Conservation (phyloP, 2,113 vertebrate species). For the Lasiurus cinereus region DNA sequence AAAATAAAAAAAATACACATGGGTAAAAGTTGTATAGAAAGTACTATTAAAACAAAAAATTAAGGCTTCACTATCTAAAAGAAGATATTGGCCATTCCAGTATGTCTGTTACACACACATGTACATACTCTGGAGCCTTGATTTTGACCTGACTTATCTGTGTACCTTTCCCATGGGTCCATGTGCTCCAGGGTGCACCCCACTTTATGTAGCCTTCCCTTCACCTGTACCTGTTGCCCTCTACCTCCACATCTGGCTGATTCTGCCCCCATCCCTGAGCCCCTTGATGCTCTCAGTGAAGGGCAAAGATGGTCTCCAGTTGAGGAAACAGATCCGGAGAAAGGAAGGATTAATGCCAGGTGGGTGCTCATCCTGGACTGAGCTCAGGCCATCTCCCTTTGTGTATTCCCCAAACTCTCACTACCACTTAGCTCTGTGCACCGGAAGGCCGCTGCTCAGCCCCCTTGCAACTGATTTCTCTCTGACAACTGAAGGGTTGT, state of each 20-base stretch:
- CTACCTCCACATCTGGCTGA: neutral
- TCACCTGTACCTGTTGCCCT: neutral
- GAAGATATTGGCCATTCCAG: no score
- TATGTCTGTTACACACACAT: accelerated
- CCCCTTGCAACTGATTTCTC: neutral
- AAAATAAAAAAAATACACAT: neutral
- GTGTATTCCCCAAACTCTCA: neutral
- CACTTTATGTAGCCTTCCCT: neutral
- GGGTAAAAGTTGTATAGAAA: neutral
- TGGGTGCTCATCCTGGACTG: neutral
- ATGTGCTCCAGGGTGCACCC: no score
- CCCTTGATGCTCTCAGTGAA: neutral
- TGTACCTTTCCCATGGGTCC: neutral
- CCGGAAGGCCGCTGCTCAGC: accelerated
- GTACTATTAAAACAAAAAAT: neutral
- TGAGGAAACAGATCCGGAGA: neutral
- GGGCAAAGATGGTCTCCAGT: neutral
- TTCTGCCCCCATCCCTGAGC: neutral
- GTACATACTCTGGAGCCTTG: neutral
- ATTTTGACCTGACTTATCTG: no score
- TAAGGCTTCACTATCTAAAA: neutral
- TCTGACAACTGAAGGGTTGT: neutral
- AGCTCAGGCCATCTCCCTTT: neutral
- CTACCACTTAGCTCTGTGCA: neutral
- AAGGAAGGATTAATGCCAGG: neutral